Conservation (phyloP, 2,888 invertebrate species). For the Coremacera marginata region DNA sequence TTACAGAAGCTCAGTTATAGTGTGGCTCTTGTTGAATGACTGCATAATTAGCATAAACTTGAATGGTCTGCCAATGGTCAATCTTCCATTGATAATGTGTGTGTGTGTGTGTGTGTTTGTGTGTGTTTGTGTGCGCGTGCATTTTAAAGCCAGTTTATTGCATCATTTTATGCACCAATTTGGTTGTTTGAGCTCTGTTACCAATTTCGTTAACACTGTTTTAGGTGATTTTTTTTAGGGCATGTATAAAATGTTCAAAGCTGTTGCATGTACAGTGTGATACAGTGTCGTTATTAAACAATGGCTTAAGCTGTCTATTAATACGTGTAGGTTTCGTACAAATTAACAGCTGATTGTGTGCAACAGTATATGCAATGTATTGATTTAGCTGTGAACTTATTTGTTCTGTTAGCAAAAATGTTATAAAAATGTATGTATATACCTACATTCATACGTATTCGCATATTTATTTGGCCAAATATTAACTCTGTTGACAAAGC, state of each 20-base stretch:
- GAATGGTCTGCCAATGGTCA: background rate
- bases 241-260: conserved; percentile 45
- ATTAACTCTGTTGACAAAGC: too few species aligned
- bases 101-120: background rate
- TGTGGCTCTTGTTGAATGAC: background rate
- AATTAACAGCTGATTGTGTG: background rate
- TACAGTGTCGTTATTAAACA: conserved; percentile 48
- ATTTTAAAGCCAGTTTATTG: conserved; percentile 13
- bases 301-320: background rate
- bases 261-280: conserved; percentile 61
- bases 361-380: background rate
- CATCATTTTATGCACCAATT: conserved; percentile 28
- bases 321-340: background rate
- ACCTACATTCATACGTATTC: too few species aligned
- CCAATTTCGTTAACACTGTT: conserved; percentile 11
- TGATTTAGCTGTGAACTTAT: background rate
- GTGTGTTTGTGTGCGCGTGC: background rate
- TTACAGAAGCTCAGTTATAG: background rate
- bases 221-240: conserved; percentile 9
- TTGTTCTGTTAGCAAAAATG: background rate
- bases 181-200: background rate
- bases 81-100: too few species aligned
- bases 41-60: conserved; percentile 3
- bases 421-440: too few species aligned
- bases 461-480: too few species aligned